These are phyloP conservation scores for Alloplasta piceator DNA, from an alignment of 2,888 invertebrate genomes.

Conservation along the genomic window DNA sequence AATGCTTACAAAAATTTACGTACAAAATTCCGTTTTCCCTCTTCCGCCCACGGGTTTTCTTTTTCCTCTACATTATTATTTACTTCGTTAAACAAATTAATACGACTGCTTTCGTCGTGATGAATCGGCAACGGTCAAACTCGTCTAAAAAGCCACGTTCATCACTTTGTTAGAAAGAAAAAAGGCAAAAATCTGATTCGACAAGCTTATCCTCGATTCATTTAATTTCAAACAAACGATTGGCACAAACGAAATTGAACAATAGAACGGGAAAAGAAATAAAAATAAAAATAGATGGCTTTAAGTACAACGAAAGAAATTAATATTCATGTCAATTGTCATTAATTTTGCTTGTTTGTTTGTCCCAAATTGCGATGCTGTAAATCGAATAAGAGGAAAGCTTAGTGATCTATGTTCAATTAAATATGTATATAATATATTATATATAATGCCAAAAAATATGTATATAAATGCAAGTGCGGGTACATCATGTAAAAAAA, in stretches of 20 bases:
- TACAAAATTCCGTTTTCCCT: slow-evolving; percentile 57
- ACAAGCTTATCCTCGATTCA: slow-evolving; percentile 55
- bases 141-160: slow-evolving; percentile 26
- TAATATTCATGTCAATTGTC: slow-evolving; percentile 60
- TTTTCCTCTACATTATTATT: slow-evolving; percentile 40
- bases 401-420: slow-evolving; percentile 71
- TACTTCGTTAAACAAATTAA: slow-evolving; percentile 21
- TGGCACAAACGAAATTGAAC: slow-evolving; percentile 59
- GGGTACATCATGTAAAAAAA: slow-evolving; percentile 66
- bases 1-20: slow-evolving; percentile 71
- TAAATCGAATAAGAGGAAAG: slow-evolving; percentile 68
- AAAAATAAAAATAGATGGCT: slow-evolving; percentile 51
- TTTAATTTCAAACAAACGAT: slow-evolving; percentile 77
- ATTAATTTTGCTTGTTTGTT: slow-evolving; percentile 68
- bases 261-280: slow-evolving; percentile 55
- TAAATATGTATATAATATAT: slow-evolving; percentile 72
- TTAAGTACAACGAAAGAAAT: slow-evolving; percentile 64
- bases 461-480: slow-evolving; percentile 71
- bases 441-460: slow-evolving; percentile 71
- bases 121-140: slow-evolving; percentile 30
- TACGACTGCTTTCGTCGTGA: slow-evolving; percentile 25
- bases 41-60: background rate
- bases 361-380: slow-evolving; percentile 69
- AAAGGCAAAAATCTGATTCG: slow-evolving; percentile 8
- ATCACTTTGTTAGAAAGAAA: slow-evolving; percentile 18